Conservation (phyloP, 2,888 invertebrate genomes). For the Synanthedon tipuliformis region DNA sequence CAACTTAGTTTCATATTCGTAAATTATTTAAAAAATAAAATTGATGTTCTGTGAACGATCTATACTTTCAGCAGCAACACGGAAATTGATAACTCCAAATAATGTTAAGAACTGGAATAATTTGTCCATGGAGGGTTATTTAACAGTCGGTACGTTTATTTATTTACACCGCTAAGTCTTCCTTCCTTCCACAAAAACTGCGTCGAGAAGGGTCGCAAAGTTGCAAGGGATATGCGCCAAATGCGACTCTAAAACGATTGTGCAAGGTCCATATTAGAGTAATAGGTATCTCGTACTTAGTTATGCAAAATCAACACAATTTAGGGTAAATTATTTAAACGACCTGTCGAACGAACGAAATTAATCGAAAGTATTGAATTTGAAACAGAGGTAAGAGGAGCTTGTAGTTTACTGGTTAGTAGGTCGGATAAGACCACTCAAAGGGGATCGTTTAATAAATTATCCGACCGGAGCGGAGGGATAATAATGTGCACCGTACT, state of each 20-base stretch:
- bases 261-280: slow-evolving; percentile 21
- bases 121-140: slow-evolving; percentile 42
- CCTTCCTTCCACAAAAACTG: slow-evolving; percentile 25
- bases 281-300: slow-evolving; percentile 16
- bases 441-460: slow-evolving; percentile 8
- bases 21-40: background rate
- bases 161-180: slow-evolving; percentile 32
- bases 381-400: slow-evolving; percentile 22
- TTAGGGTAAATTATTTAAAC: slow-evolving; percentile 48
- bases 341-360: slow-evolving; percentile 45
- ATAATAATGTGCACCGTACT: background rate
- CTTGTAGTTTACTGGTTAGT: slow-evolving; percentile 28
- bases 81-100: slow-evolving; percentile 23
- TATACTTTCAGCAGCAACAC: slow-evolving; percentile 11
- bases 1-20: no score
- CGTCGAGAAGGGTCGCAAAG: slow-evolving; percentile 11
- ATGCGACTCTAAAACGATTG: slow-evolving; percentile 18
- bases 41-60: slow-evolving; percentile 16
- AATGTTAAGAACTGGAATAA: slow-evolving; percentile 28
- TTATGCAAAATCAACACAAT: slow-evolving; percentile 21
- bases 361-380: slow-evolving; percentile 57
- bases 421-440: slow-evolving; percentile 2
- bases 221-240: slow-evolving; percentile 7
- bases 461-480: slow-evolving; percentile 5
- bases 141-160: slow-evolving; percentile 36